These are phyloP conservation scores for Pogonomyrmex barbatus DNA, from an alignment of 1,140 invertebrate species.

Conservation along the genomic window DNA sequence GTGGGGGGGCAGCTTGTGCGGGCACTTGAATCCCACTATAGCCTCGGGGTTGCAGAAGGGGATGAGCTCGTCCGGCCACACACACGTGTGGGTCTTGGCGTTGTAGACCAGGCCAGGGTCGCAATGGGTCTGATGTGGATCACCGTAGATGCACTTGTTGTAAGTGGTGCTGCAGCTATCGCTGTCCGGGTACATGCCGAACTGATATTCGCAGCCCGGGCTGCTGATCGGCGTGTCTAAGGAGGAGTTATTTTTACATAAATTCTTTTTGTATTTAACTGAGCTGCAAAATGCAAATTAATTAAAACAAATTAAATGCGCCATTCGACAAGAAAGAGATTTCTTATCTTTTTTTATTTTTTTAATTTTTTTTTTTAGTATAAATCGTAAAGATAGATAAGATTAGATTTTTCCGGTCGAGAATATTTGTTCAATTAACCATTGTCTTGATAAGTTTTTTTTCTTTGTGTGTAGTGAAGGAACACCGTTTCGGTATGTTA, in stretches of 20 bases:
- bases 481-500: not conserved
- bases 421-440: not conserved
- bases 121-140: constrained; percentile 92
- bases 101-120: constrained; percentile 95
- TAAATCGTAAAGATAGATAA: not conserved
- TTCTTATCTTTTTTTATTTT: not conserved
- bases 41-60: constrained; percentile 95
- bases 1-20: constrained; percentile 92
- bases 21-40: constrained; percentile 94
- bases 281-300: not conserved
- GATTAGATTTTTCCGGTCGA: not conserved
- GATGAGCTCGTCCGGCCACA: constrained; percentile 96
- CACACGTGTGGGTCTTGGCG: constrained; percentile 94
- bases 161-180: constrained; percentile 93
- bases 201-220: constrained; percentile 95
- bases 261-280: not conserved
- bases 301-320: not conserved
- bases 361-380: not conserved
- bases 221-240: constrained; percentile 91
- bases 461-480: not conserved
- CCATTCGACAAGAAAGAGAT: not conserved
- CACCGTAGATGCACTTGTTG: constrained; percentile 94
- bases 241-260: not conserved
- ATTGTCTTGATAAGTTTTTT: not conserved
- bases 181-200: constrained; percentile 94